Evolutionary conservation across 2,888 invertebrate species (phyloP), one percentile per base, ranked within the genome.

Genomic region (Aphidius colemani): DNA sequence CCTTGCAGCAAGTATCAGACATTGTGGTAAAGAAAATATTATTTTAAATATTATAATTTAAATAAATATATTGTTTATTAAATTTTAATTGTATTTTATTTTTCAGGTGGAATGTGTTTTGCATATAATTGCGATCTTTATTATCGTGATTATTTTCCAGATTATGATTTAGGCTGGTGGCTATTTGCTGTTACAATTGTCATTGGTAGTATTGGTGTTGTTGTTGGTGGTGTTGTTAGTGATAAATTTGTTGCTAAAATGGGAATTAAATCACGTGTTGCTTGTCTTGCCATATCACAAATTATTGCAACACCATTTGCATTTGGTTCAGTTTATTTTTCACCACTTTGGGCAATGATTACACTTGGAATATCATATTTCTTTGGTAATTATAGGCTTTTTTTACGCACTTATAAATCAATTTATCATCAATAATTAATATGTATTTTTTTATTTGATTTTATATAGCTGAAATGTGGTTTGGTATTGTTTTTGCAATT

Each of bases 81-180:
- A 44, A 8, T 46, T 55, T 56, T 53, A n/a, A n/a, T n/a, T 8
- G 11, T 48, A n/a, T 18, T 50, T 59, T 49, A n/a, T 8, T 61
- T 75, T 77, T 1, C 83, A 91, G 91, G 93, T 71, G 95, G 95
- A 67, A 93, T 94, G 90, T 91, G 91, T 67, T 95, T 95, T 83
- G 94, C 94, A 0, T 95, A 95, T 85, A 95, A 95, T 81, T 94
- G 94, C 7, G 94, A 95, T 79, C 85, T 94, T 59, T 95, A 94
- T 84, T 95, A 94, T 82, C 89, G 93, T 67, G 90, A 88, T 65
- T 94, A 94, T 83, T 95, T 93, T 84, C 95, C 95, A 0, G 93
- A 94, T 74, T 91, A 92, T 73, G 94, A 94, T 84, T 87, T 94
- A 10, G 93, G 94, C 73, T 94, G 94, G 92, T 94, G 93, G 93